These are phyloP conservation scores for Cheilosia vernalis DNA, from an alignment of 2,888 invertebrate genomes.

Conservation along the genomic window DNA sequence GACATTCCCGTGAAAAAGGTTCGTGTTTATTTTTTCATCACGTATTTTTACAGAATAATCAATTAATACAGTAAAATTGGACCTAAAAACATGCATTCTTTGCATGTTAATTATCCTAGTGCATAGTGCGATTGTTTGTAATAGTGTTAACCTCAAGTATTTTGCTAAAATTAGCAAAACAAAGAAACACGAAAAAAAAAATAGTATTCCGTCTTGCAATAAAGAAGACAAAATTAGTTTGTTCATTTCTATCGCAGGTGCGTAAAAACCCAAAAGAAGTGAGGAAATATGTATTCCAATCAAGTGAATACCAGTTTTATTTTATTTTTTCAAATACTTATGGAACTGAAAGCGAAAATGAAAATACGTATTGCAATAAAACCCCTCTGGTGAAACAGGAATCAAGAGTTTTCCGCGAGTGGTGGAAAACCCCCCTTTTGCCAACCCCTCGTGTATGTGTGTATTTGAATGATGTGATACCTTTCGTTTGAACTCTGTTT, in stretches of 20 bases:
- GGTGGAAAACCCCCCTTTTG: slow-evolving; percentile 22
- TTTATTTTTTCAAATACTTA: slow-evolving; percentile 23
- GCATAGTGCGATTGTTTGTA: slow-evolving; percentile 42
- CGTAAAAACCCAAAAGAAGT: slow-evolving; percentile 46
- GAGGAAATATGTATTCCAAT: slow-evolving; percentile 4
- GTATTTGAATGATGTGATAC: slow-evolving; percentile 4
- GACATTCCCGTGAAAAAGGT: slow-evolving; percentile 74
- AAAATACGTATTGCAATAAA: slow-evolving; percentile 41
- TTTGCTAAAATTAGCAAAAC: slow-evolving; percentile 58
- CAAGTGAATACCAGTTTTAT: slow-evolving; percentile 6
- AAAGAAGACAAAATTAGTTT: slow-evolving; percentile 37
- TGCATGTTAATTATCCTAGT: slow-evolving; percentile 28
- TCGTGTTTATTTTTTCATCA: slow-evolving; percentile 71
- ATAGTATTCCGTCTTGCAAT: slow-evolving; percentile 29
- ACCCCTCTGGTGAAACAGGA: slow-evolving; percentile 28
- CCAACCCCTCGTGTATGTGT: background rate
- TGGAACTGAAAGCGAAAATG: slow-evolving; percentile 52
- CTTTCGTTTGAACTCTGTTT: slow-evolving; percentile 69
- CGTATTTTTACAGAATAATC: slow-evolving; percentile 51
- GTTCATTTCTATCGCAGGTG: slow-evolving; percentile 60
- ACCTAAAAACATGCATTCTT: slow-evolving; percentile 51
- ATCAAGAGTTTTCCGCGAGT: slow-evolving; percentile 45
- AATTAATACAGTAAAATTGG: slow-evolving; percentile 17
- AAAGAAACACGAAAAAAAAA: slow-evolving; percentile 45
- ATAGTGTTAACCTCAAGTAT: slow-evolving; percentile 43